Evolutionary conservation across 53 echinoderm and acorn worm species (phyloP).

Genomic region (Holothuria leucospilota): DNA sequence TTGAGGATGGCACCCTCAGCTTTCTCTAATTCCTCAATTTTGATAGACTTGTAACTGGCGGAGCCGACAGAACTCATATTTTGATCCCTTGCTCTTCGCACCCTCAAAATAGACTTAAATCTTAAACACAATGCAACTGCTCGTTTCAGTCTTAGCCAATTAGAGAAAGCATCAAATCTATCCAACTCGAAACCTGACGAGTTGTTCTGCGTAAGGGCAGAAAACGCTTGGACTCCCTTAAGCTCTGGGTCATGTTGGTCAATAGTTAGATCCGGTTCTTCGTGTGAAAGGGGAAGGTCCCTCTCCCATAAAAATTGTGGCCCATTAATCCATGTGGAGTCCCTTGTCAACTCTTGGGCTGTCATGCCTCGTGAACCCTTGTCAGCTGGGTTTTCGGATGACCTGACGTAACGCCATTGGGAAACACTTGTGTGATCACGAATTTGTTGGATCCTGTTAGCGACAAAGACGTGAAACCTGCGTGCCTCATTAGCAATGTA

Average conservation of each 20-base stretch:
- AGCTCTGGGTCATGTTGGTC: conserved; percentile 51
- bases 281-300: neutral
- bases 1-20: conserved; percentile 52
- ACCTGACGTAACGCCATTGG: no score
- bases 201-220: neutral
- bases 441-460: no score
- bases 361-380: conserved; percentile 19
- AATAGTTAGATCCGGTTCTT: neutral
- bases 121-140: conserved; percentile 56
- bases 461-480: no score
- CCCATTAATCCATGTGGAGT: conserved; percentile 29
- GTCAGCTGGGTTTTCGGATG: no score
- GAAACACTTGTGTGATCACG: no score
- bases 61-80: neutral
- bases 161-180: conserved; percentile 49
- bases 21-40: conserved; percentile 42
- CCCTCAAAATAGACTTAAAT: neutral
- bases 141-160: conserved; percentile 46
- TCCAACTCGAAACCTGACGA: conserved; percentile 29
- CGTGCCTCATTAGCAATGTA: no score
- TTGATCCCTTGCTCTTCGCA: neutral
- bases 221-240: conserved; percentile 12
- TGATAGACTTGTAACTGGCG: neutral
- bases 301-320: conserved; percentile 29
- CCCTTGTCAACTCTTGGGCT: conserved; percentile 30